Base-by-base conservation (phyloP, 2,888 invertebrate genomes). In the Apotomis turbidana region DNA sequence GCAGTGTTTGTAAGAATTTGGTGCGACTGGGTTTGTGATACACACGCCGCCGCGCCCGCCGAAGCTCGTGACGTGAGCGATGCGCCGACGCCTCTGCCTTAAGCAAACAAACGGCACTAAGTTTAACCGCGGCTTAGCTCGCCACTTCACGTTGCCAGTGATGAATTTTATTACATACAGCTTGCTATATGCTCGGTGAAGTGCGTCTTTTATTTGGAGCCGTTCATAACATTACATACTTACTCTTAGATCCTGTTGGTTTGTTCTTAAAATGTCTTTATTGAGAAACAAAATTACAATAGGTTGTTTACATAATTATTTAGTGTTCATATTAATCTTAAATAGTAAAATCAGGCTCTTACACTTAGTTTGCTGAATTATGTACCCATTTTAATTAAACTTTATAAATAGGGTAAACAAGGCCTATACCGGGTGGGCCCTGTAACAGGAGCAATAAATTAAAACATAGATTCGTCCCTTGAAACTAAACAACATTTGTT, bases 81-180 rank as follows among this genome's bases (percentile, higher is more conserved):
- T 76, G 78, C 79, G 80, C 80, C 80, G 78, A 77, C 80, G 75
- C 84, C 80, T 78, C 80, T 75, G 82, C 81, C 84, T 85, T 85
- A 86, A 78, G 74, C 79, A 89, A 89, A 89, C 88, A 89, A 81
- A 81, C 80, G 77, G 79, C 80, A 82, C 83, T 83, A 85, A 87
- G 85, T 87, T 81, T 86, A 85, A 84, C 85, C 82, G 78, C 80
- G 82, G 86, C 86, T 87, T 85, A 85, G 76, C 78, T 80, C 77
- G 76, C 79, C 82, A 84, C 85, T 85, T 83, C 77, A 83, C 80
- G 78, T 79, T 83, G 80, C 79, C 75, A 81, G 78, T 81, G 83
- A 85, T 81, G 82, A 83, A 86, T 85, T 86, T 84, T 82, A 83
- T 83, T 81, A 80, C 83, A 82, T 72, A 80, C 78, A 75, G 74